Evolutionary conservation across 2,888 invertebrate genomes (phyloP).

Genomic region (Onchidella celtica): DNA sequence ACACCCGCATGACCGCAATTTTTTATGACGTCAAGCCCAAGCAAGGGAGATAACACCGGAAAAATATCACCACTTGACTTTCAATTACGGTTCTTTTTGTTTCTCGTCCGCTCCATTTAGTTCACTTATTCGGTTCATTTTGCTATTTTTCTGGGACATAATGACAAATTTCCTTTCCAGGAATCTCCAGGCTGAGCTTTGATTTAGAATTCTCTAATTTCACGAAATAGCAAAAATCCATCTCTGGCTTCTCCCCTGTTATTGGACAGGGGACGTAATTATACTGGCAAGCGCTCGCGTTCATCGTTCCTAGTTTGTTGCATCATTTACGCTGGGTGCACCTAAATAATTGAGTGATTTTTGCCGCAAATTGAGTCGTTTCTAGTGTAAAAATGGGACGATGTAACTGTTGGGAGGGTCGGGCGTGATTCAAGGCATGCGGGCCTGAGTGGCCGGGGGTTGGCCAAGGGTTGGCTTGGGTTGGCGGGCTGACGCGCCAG

Average conservation of each 20-base stretch:
- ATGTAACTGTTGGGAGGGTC: background rate
- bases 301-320: background rate
- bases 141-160: constrained; percentile 25
- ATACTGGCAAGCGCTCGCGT: constrained; percentile 2
- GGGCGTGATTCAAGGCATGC: no score
- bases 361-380: constrained; percentile 16
- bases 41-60: constrained; percentile 23
- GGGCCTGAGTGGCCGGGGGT: no score
- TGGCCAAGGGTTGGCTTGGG: no score
- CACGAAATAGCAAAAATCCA: background rate
- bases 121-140: constrained; percentile 5
- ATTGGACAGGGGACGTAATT: constrained; percentile 19
- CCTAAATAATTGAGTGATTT: constrained; percentile 4
- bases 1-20: constrained; percentile 15
- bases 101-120: constrained; percentile 9
- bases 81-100: constrained; percentile 4
- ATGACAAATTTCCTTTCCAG: constrained; percentile 29
- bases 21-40: constrained; percentile 20
- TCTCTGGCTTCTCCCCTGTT: background rate
- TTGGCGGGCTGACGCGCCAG: no score
- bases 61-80: background rate
- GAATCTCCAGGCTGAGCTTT: background rate
- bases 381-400: background rate
- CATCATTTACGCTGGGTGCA: background rate
- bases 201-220: constrained; percentile 11